phyloP scores from a whole-genome alignment of 2,797 vertebrate genomes.

The Pseudochirops corinnae region DNA sequence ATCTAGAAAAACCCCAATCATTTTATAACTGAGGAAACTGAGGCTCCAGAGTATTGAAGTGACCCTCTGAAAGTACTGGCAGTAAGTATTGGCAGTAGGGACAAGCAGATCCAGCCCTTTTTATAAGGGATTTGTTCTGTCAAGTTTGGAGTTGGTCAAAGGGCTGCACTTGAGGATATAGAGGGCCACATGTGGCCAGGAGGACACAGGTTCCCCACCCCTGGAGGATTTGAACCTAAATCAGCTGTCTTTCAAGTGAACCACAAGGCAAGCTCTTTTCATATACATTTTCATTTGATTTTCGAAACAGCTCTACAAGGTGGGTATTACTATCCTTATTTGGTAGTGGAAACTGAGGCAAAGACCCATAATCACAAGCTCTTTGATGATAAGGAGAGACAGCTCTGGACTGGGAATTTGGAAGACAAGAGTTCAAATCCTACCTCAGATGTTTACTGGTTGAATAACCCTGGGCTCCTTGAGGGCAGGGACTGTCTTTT shows the following conservation, averaged over 20 bases:
- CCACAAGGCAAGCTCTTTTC: neutral
- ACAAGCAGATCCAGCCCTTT: neutral
- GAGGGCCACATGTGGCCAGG: too few species aligned
- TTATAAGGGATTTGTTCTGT: too few species aligned
- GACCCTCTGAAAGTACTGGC: neutral
- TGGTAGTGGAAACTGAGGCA: neutral
- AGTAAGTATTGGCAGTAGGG: neutral
- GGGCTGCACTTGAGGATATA: too few species aligned
- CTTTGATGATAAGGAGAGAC: neutral
- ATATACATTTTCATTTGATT: neutral
- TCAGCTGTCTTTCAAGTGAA: neutral
- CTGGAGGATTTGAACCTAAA: neutral
- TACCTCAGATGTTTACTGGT: neutral
- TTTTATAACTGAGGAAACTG: neutral
- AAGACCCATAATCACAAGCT: neutral
- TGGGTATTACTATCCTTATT: neutral
- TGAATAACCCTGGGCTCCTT: neutral
- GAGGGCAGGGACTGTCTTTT: neutral
- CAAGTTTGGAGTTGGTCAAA: too few species aligned
- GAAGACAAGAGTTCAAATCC: neutral
- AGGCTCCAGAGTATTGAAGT: neutral
- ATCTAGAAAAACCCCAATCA: neutral
- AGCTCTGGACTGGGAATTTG: neutral
- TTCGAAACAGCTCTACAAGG: neutral
- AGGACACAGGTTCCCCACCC: too few species aligned